A percentile compares a stretch with the other conserved stretches of the same genome.
Evolutionary conservation across 2,888 invertebrate species (phyloP).

Genomic region (Lampropteryx suffumata): DNA sequence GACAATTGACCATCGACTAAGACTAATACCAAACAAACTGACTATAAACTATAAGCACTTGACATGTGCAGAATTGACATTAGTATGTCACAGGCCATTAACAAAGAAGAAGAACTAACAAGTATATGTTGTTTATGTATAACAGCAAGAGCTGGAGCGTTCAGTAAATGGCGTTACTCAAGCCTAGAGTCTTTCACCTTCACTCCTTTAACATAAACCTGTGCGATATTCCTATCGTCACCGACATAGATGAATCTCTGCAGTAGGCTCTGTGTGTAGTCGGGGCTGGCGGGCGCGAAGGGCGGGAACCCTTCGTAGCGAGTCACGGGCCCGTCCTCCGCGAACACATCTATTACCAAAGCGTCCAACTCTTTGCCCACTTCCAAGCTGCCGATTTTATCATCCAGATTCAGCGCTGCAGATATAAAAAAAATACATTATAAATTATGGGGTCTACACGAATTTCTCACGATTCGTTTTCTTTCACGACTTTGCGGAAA

Average conservation of each 20-base stretch:
- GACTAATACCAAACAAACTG: no score
- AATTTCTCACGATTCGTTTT: no score
- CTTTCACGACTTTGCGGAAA: no score
- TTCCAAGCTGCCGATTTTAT: conserved; percentile 90
- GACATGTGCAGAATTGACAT: no score
- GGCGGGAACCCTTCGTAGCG: conserved; percentile 58
- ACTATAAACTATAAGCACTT: no score
- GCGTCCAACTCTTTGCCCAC: conserved; percentile 95
- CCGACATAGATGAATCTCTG: conserved; percentile 91
- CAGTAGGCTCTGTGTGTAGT: conserved; percentile 83
- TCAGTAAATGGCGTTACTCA: no score
- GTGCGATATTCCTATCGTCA: conserved; percentile 91
- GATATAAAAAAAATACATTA: conserved; percentile 12
- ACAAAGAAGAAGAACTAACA: no score
- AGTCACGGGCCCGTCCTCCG: conserved; percentile 74
- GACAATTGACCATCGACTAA: no score
- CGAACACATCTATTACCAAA: conserved; percentile 87
- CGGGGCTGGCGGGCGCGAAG: conserved; percentile 48
- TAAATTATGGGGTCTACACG: no score
- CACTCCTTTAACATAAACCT: conserved; percentile 89
- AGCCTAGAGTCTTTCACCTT: conserved; percentile 54
- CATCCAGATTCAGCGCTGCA: conserved; percentile 88
- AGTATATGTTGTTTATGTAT: no score
- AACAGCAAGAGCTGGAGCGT: no score
- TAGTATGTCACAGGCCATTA: no score